Evolutionary conservation across 2,888 invertebrate genomes (phyloP).

Genomic region (Drosophila conformis): DNA sequence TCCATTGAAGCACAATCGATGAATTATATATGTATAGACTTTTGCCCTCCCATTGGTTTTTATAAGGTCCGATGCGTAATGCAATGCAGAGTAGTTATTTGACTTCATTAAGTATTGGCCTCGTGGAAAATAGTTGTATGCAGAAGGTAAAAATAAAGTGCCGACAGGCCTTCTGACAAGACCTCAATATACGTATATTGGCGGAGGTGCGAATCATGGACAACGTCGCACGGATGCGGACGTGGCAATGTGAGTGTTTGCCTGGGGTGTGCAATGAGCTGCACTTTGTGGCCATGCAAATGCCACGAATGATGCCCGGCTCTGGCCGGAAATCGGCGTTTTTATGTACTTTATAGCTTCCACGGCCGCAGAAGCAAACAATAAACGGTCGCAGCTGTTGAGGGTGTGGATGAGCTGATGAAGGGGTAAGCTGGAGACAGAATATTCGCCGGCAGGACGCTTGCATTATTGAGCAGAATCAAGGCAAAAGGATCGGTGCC

Average conservation of each 20-base stretch:
- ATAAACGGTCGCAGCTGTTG: slow-evolving; percentile 10
- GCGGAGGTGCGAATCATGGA: slow-evolving; percentile 41
- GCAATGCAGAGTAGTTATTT: background rate
- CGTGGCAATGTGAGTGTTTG: background rate
- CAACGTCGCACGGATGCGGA: slow-evolving; percentile 11
- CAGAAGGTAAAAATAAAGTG: slow-evolving; percentile 3
- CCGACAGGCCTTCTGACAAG: slow-evolving; percentile 17
- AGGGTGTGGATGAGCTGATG: background rate
- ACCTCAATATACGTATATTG: slow-evolving; percentile 67
- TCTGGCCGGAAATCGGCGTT: slow-evolving; percentile 63
- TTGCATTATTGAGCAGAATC: slow-evolving; percentile 60
- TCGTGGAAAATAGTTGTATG: slow-evolving; percentile 30
- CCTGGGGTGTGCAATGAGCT: background rate
- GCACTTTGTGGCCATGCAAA: slow-evolving; percentile 72
- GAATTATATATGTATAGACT: background rate
- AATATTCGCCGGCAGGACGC: slow-evolving; percentile 16
- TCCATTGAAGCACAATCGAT: background rate
- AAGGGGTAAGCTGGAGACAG: slow-evolving; percentile 16
- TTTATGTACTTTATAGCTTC: slow-evolving; percentile 56
- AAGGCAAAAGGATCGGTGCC: background rate
- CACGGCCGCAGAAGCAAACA: slow-evolving; percentile 52
- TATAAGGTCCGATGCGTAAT: background rate
- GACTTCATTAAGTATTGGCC: slow-evolving; percentile 31
- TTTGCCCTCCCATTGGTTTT: background rate
- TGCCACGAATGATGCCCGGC: slow-evolving; percentile 41